phyloP scores from a whole-genome alignment of 2,113 vertebrate genomes.

The Zapornia atra region DNA sequence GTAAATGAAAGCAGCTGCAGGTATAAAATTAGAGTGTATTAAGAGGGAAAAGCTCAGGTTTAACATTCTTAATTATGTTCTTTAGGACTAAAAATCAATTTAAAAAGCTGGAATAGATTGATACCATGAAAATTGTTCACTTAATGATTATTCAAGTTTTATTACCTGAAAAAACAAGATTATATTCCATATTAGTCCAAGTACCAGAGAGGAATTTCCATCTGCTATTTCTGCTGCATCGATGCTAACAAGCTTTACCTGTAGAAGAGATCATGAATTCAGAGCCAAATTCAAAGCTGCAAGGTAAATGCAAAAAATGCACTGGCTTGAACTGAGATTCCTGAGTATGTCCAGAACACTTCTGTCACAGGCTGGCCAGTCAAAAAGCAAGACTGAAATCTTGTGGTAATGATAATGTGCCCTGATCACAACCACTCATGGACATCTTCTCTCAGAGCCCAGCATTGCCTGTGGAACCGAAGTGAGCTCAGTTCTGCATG shows the following conservation, averaged over 20 bases:
- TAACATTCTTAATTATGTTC: constrained; percentile 5
- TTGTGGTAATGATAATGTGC: not conserved
- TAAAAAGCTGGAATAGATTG: constrained; percentile 2
- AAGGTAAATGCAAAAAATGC: not conserved
- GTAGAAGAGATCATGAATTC: constrained; percentile 2
- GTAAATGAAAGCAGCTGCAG: constrained; percentile 39
- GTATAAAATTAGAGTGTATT: not conserved
- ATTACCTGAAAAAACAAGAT: constrained; percentile 97
- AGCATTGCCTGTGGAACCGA: not conserved
- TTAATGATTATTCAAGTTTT: not conserved
- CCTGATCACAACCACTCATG: not conserved
- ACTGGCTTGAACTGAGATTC: not conserved
- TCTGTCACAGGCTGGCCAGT: not conserved
- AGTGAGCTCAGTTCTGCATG: not conserved
- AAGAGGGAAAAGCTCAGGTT: not conserved
- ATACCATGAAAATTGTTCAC: not conserved
- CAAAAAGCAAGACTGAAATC: not conserved
- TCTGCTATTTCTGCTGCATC: constrained; percentile 93
- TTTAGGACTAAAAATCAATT: constrained; percentile 15
- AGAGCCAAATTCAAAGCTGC: not conserved
- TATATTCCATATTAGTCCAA: constrained; percentile 98
- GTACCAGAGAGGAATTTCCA: constrained; percentile 92
- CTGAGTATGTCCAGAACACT: not conserved
- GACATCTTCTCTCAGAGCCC: not conserved
- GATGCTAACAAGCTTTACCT: constrained; percentile 96